Conservation (phyloP, 2,888 invertebrate species). For the Thysanoteuthis rhombus region DNA sequence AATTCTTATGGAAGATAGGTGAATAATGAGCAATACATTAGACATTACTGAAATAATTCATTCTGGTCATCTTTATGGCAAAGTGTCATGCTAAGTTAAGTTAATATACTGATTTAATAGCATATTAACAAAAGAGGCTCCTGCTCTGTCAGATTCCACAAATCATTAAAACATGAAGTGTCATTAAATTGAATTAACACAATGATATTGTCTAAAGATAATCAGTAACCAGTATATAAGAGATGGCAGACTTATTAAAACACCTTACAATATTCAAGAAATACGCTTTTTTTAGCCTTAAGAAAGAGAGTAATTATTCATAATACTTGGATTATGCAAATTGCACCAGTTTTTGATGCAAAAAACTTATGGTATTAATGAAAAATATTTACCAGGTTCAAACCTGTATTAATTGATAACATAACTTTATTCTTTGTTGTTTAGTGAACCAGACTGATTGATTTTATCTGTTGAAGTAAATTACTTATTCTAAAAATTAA, state of each 20-base stretch:
- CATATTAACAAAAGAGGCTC: background rate
- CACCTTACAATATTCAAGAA: background rate
- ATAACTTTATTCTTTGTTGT: too few species aligned
- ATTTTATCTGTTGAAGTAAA: too few species aligned
- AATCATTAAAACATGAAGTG: background rate
- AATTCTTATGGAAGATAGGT: background rate
- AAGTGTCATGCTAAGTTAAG: background rate
- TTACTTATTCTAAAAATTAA: too few species aligned
- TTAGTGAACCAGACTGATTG: too few species aligned
- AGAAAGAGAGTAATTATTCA: background rate
- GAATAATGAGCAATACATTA: background rate
- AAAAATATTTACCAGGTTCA: background rate
- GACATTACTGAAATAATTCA: background rate
- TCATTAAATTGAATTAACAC: background rate
- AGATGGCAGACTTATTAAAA: background rate
- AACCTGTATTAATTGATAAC: too few species aligned
- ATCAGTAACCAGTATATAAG: background rate
- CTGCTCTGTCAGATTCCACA: background rate
- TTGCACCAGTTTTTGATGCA: background rate
- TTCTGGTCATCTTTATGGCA: background rate
- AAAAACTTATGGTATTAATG: background rate
- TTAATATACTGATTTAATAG: background rate
- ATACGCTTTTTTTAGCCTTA: background rate
- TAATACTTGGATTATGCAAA: background rate
- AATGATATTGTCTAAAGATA: background rate